A percentile compares a stretch with the other conserved stretches of the same genome.
Evolutionary conservation across 2,113 vertebrate genomes (phyloP).

Genomic region (Caloenas nicobarica): DNA sequence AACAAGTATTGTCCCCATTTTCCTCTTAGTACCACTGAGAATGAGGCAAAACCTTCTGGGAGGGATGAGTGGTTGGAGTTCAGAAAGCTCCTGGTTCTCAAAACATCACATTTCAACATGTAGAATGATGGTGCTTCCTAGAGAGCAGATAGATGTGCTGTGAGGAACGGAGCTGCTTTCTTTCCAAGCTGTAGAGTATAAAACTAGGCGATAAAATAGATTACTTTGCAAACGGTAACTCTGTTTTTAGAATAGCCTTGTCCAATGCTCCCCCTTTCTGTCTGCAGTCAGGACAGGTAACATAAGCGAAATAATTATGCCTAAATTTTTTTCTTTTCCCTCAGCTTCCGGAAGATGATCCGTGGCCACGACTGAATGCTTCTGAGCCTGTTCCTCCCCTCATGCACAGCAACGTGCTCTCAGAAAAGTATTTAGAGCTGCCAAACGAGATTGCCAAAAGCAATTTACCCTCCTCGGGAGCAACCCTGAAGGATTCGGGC

Average conservation of each 20-base stretch:
- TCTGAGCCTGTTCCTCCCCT: conserved; percentile 76
- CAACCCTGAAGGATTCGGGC: conserved; percentile 47
- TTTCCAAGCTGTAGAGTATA: not conserved
- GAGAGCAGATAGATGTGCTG: not conserved
- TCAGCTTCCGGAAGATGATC: conserved; percentile 77
- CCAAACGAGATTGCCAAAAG: conserved; percentile 68
- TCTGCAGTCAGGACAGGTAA: not conserved
- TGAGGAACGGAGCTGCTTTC: not conserved
- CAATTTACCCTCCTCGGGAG: conserved; percentile 6
- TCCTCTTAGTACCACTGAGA: not conserved
- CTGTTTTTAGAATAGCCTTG: not conserved
- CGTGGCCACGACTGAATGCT: conserved; percentile 72
- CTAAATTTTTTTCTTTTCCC: not conserved
- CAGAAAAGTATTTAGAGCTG: conserved; percentile 70
- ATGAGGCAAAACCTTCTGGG: not conserved
- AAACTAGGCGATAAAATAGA: not conserved
- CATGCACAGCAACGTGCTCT: conserved; percentile 64
- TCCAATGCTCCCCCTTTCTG: not conserved
- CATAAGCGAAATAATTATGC: not conserved
- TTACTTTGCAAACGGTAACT: not conserved
- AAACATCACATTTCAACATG: fast-evolving
- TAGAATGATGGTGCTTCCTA: fast-evolving
- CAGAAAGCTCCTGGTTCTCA: not conserved
- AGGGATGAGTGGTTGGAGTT: not conserved
- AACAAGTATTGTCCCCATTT: not conserved